Evolutionary conservation across 1,140 invertebrate genomes (phyloP).

Genomic region (Streblospio benedicti): DNA sequence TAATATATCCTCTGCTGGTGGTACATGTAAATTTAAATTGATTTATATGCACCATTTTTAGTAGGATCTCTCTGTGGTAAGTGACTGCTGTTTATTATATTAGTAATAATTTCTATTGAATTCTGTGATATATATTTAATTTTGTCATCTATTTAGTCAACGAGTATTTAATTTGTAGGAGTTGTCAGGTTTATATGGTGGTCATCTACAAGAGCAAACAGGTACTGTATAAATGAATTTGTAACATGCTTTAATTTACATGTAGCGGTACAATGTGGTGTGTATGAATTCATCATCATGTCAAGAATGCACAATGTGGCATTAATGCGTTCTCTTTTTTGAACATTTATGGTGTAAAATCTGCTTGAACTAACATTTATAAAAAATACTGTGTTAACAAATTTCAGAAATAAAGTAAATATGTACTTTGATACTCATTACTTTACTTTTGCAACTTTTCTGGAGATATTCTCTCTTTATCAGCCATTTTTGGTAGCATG

Average conservation of each 20-base stretch:
- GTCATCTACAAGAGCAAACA: constrained; percentile 66
- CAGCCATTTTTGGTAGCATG: no score
- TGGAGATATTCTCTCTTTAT: no score
- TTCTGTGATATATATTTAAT: neutral
- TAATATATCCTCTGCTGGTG: no score
- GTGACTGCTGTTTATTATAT: constrained; percentile 1
- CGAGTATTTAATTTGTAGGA: constrained; percentile 48
- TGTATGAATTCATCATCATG: neutral
- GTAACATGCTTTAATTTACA: neutral
- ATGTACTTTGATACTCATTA: no score
- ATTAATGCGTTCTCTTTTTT: neutral
- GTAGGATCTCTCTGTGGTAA: neutral
- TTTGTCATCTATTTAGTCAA: neutral
- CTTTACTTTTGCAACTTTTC: no score
- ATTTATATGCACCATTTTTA: no score
- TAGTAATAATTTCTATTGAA: neutral
- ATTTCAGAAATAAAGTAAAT: no score
- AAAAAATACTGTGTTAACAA: no score
- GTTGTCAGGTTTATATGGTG: constrained; percentile 67
- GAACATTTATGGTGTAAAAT: neutral
- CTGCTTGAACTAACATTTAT: no score
- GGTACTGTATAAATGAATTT: constrained; percentile 21
- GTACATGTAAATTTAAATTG: no score
- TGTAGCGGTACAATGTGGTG: neutral
- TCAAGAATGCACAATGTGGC: neutral